Evolutionary conservation across 2,113 vertebrate genomes (phyloP), one percentile per base, ranked within the genome.

Genomic region (Eonycteris spelaea): DNA sequence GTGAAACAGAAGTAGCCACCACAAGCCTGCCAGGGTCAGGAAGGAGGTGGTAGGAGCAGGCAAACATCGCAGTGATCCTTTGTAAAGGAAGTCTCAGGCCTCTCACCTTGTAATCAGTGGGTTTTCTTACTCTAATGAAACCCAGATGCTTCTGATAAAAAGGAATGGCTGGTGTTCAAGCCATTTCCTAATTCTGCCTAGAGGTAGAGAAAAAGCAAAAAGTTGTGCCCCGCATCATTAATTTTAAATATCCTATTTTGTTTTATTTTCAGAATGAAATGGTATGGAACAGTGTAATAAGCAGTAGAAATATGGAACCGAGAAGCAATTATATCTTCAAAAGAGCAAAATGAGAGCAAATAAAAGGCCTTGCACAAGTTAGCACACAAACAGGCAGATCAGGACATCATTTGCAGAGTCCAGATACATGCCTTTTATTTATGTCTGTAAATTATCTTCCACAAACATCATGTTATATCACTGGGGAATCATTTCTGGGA

Each of bases 211-310:
- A 57, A 79, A 86, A 91, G 79, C 48, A 43, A 95, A 91, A 63
- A 84, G n/a, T 82, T 35, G 33, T 85, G 91, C 70, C 40, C 97
- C 95, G 96, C 97, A 95, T 96, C 97, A 97, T 98, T 97, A 97
- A 97, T 97, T 98, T 98, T 98, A 97, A 97, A 97, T 97, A 96
- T 97, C 90, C 97, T 96, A 97, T 98, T 97, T 97, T 97, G 97
- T 95, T 98, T 98, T 97, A 97, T 97, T 98, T 98, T 98, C 97
- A 96, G 95, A 97, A 97, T 96, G 97, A 98, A 97, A 97, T 98
- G 97, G 96, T 93, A 97, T 87, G 97, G 97, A 98, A 98, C 97
- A 93, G 93, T 84, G 91, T 97, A 97, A 97, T 98, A 97, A 98
- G 96, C 97, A 96, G 96, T 95, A 96, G 97, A 98, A 97, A 97